Evolutionary conservation across 2,888 invertebrate species (phyloP).

Genomic region (Pachliopta kotzebuea): DNA sequence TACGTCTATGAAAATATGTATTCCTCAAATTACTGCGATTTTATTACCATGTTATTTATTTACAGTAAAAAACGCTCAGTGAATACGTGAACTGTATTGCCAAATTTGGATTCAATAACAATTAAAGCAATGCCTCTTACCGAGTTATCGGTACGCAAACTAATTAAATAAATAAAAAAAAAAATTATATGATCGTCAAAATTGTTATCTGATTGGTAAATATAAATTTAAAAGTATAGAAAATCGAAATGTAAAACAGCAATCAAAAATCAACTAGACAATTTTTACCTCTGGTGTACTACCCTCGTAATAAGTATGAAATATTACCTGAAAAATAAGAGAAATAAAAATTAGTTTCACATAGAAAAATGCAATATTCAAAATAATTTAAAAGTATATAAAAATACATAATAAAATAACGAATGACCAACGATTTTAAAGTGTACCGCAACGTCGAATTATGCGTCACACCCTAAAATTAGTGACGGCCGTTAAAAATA

Average conservation of each 20-base stretch:
- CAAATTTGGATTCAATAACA: too few relatives aligned
- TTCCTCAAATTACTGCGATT: neutral
- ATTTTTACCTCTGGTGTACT: neutral
- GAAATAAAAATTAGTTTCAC: conserved; percentile 5
- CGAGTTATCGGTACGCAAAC: too few relatives aligned
- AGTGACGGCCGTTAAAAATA: conserved; percentile 37
- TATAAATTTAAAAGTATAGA: neutral
- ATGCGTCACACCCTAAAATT: conserved; percentile 40
- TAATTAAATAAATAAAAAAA: too few relatives aligned
- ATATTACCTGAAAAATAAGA: conserved; percentile 21
- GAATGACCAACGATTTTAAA: conserved; percentile 4
- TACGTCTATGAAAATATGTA: neutral
- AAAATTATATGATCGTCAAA: too few relatives aligned
- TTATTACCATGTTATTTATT: neutral
- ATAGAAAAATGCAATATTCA: neutral
- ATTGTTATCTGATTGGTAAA: neutral
- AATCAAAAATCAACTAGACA: neutral
- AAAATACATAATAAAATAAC: conserved; percentile 1
- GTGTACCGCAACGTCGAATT: conserved; percentile 12
- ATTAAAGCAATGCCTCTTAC: too few relatives aligned
- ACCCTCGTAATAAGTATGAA: neutral
- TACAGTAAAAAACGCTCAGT: neutral
- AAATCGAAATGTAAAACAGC: neutral
- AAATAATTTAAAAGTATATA: neutral
- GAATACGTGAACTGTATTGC: too few relatives aligned